These are phyloP conservation scores for Orestias chungarensis DNA, from an alignment of 2,797 vertebrate genomes.

Conservation along the genomic window DNA sequence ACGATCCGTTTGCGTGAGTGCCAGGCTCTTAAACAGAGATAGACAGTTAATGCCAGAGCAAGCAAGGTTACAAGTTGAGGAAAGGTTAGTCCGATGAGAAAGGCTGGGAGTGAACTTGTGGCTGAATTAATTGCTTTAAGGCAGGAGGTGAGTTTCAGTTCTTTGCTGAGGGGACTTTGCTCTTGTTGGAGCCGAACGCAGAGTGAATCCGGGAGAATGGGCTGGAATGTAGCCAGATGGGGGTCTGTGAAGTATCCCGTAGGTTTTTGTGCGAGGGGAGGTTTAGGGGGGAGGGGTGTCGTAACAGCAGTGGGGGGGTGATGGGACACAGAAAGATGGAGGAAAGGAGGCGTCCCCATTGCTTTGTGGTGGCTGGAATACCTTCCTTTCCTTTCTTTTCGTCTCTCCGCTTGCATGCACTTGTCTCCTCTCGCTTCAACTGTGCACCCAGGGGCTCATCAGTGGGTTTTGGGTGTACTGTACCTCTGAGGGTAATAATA, in stretches of 20 bases:
- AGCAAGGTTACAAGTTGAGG: slow-evolving; percentile 34
- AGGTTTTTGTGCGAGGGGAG: slow-evolving; percentile 27
- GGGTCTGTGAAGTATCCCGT: slow-evolving; percentile 48
- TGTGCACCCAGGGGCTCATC: slow-evolving; percentile 43
- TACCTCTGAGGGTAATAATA: slow-evolving; percentile 43
- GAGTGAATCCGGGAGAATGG: slow-evolving; percentile 17
- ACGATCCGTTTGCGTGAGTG: slow-evolving; percentile 79
- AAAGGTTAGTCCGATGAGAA: slow-evolving; percentile 43
- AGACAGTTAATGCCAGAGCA: slow-evolving; percentile 36
- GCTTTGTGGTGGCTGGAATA: slow-evolving; percentile 87
- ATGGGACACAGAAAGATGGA: slow-evolving; percentile 36
- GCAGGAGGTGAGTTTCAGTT: slow-evolving; percentile 63
- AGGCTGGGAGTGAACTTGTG: slow-evolving; percentile 27
- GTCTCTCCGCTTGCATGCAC: slow-evolving; percentile 66
- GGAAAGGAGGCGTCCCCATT: slow-evolving; percentile 44
- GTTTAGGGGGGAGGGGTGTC: slow-evolving; percentile 49
- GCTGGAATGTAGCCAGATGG: slow-evolving; percentile 67
- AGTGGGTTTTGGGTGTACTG: slow-evolving; percentile 40
- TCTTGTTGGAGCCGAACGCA: neutral
- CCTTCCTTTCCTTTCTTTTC: slow-evolving; percentile 61
- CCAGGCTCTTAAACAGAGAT: slow-evolving; percentile 46
- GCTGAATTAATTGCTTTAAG: slow-evolving; percentile 73
- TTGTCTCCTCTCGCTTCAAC: slow-evolving; percentile 56
- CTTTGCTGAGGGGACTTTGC: neutral
- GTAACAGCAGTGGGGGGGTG: slow-evolving; percentile 57